Percentiles rank a stretch among this genome's conserved stretches.
Evolutionary conservation across 2,888 invertebrate species (phyloP).

Genomic region (Rhagonycha fulva): DNA sequence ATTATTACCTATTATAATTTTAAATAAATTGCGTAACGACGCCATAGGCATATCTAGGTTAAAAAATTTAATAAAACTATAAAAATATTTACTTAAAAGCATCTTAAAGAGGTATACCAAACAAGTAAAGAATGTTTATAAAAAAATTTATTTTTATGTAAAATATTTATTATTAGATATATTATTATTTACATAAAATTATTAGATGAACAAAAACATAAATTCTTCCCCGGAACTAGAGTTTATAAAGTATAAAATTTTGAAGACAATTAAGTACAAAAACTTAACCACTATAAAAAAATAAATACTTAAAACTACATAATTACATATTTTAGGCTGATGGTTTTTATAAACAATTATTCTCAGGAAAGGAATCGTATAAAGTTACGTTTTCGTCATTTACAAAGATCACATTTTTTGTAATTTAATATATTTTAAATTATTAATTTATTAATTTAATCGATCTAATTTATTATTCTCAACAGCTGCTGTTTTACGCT

Average conservation of each 20-base stretch:
- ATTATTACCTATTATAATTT: too few relatives aligned
- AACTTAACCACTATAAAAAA: slow-evolving; percentile 6
- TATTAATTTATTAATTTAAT: background rate
- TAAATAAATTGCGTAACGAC: too few relatives aligned
- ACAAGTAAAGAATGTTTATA: background rate
- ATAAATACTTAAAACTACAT: slow-evolving; percentile 23
- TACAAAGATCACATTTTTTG: background rate
- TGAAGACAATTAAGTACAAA: background rate
- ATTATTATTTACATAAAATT: background rate
- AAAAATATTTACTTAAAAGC: too few relatives aligned
- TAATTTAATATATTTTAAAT: background rate
- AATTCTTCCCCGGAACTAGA: slow-evolving; percentile 31
- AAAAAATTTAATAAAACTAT: too few relatives aligned
- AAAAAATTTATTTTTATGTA: background rate
- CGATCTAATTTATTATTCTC: background rate
- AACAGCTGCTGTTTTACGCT: background rate
- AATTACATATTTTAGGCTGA: background rate
- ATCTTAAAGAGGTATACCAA: background rate
- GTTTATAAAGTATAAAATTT: slow-evolving; percentile 25
- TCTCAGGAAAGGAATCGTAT: slow-evolving; percentile 26
- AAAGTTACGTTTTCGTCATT: slow-evolving; percentile 6
- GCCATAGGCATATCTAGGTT: too few relatives aligned
- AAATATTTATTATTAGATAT: background rate
- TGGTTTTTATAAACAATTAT: slow-evolving; percentile 35
- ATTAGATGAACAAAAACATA: background rate